Evolutionary conservation across 2,888 invertebrate genomes (phyloP).

Genomic region (Ornithoptera priamus): DNA sequence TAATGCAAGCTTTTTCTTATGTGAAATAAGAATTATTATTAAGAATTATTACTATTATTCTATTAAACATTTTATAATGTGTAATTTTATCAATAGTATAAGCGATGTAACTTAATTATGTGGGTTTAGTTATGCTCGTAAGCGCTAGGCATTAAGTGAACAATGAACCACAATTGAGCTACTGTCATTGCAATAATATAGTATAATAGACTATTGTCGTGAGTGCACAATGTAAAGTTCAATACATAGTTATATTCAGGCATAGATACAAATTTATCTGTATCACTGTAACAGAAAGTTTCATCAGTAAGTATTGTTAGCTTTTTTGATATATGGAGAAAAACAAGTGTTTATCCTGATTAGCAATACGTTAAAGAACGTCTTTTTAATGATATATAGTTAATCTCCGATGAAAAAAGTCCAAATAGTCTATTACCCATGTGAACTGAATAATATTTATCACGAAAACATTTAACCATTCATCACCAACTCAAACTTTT

Average conservation of each 20-base stretch:
- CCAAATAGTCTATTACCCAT: too few relatives aligned
- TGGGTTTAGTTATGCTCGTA: conserved; percentile 13
- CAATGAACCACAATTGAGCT: conserved; percentile 19
- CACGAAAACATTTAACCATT: background rate
- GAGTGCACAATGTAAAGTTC: conserved; percentile 3
- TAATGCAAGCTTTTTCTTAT: background rate
- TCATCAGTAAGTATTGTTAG: background rate
- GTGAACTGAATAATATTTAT: too few relatives aligned
- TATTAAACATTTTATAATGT: background rate
- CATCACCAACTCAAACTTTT: background rate
- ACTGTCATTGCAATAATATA: conserved; percentile 16
- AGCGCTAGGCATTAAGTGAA: conserved; percentile 14
- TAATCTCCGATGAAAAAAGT: too few relatives aligned
- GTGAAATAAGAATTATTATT: too few relatives aligned
- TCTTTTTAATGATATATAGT: too few relatives aligned
- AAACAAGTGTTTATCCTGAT: too few relatives aligned
- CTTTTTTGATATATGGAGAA: too few relatives aligned
- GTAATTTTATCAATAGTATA: background rate
- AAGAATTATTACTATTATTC: too few relatives aligned
- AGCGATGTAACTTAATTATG: conserved; percentile 10
- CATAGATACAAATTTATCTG: background rate
- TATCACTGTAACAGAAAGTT: background rate
- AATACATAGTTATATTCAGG: background rate
- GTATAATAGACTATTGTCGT: conserved; percentile 6
- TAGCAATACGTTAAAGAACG: too few relatives aligned